Percentiles rank a stretch among this genome's conserved stretches.
Conservation (phyloP, 2,797 vertebrate species). For the Acrossocheilus wenchowensis region DNA sequence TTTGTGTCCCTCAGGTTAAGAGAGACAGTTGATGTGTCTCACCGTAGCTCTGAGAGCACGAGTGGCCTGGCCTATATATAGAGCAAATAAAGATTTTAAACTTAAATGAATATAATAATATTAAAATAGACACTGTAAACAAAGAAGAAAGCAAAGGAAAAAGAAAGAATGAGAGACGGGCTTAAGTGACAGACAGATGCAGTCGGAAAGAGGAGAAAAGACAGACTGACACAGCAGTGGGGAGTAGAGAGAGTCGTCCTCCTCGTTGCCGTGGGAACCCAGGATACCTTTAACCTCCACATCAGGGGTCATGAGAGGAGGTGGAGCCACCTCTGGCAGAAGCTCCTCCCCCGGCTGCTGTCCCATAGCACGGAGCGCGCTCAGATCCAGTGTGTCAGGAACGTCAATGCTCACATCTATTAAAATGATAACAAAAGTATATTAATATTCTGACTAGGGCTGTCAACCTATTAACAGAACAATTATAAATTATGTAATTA, state of each 20-base stretch:
- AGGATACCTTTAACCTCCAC: conserved; percentile 99
- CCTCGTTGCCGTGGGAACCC: conserved; percentile 99
- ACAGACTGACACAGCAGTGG: conserved; percentile 99
- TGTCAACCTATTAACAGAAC: not conserved
- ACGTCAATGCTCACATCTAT: conserved; percentile 97
- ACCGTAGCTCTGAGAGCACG: too few species aligned
- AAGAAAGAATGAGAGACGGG: conserved; percentile 52
- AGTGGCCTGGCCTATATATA: too few species aligned
- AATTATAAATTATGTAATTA: not conserved
- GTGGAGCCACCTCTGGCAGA: conserved; percentile 96
- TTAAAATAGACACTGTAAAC: conserved; percentile 22
- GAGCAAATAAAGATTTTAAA: not conserved
- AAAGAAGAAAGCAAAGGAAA: conserved; percentile 58
- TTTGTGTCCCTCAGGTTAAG: too few species aligned
- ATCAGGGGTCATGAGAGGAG: conserved; percentile 97
- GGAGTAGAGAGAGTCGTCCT: conserved; percentile 99
- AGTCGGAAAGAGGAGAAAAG: conserved; percentile 71
- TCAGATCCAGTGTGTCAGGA: conserved; percentile 94
- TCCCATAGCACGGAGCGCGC: conserved; percentile 86
- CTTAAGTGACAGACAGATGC: conserved; percentile 26
- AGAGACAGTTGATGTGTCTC: too few species aligned
- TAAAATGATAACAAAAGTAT: not conserved
- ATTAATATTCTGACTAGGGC: not conserved
- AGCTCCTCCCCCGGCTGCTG: conserved; percentile 96
- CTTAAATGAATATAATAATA: not conserved